Conservation (phyloP, 2,113 vertebrate species). For the Ceyx melanurus region DNA sequence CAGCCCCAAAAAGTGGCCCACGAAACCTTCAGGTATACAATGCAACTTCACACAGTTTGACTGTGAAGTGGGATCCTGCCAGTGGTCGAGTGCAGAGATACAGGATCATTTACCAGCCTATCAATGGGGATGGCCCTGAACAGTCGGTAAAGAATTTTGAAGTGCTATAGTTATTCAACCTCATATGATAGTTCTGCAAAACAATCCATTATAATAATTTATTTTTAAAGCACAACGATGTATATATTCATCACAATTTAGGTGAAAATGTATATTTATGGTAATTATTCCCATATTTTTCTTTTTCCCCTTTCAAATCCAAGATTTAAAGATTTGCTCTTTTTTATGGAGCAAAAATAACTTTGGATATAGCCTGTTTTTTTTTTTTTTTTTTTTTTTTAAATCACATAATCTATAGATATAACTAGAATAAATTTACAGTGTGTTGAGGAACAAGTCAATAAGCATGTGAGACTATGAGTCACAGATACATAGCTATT, state of each 20-base stretch:
- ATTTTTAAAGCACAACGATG: neutral
- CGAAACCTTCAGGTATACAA: conserved; percentile 91
- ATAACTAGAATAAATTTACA: neutral
- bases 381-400: neutral
- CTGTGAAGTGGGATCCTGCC: conserved; percentile 91
- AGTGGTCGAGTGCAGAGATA: conserved; percentile 89
- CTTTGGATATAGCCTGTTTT: neutral
- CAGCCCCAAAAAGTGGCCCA: conserved; percentile 85
- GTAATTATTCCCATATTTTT: neutral
- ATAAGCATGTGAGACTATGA: neutral
- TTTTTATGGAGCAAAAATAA: neutral
- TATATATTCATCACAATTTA: neutral
- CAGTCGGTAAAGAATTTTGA: conserved; percentile 75
- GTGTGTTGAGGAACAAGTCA: neutral
- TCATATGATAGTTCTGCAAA: neutral
- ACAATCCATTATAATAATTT: neutral
- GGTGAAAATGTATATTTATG: neutral
- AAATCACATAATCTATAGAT: neutral
- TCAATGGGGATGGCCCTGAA: conserved; percentile 78
- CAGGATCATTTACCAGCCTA: conserved; percentile 81
- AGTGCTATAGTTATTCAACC: neutral
- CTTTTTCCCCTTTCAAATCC: neutral
- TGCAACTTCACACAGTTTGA: conserved; percentile 85
- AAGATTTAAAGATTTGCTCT: neutral
- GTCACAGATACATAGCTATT: neutral